Evolutionary conservation across 2,888 invertebrate genomes (phyloP), one percentile per base, ranked within the genome.

Genomic region (Cremastinae sp.): DNA sequence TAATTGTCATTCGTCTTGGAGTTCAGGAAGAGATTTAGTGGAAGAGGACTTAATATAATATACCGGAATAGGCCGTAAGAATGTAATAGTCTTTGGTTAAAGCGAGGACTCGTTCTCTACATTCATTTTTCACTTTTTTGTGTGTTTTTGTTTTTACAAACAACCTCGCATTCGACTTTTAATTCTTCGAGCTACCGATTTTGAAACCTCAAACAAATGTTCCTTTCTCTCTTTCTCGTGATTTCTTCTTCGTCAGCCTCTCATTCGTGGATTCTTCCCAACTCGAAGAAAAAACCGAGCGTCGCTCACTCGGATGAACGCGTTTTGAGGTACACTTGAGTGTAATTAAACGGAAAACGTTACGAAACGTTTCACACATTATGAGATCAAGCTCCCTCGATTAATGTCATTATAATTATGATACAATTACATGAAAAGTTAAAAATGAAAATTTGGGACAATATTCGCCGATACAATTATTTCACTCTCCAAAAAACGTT

Each of bases 21-120:
- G 72, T 61, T 73, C 28, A 79, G 80, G 80, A 81, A 81, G 82
- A 82, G 74, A 75, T 78, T 80, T n/a, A n/a, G 68, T 78, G 61
- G 68, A 74, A 74, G 43, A 61, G 35, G 55, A 35, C 61, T 61
- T 64, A 59, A 64, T 45, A 61, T 58, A 68, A 58, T 61, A 3
- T 71, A 55, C 41, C 75, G 65, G 61, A 49, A 41, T 65, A 71
- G 68, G 59, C 71, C 65, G 71, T 68, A 68, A 72, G 72, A 75
- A 68, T 28, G 56, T 56, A 35, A 56, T 53, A 62, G 72, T 75
- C 71, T 75, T 75, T 72, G 75, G 75, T 75, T 62, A 49, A 55
- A 68, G 66, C 72, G 72, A 72, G 58, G 22, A 28, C 28, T 62
- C 14, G 20, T 49, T 49, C 9, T 12, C 8, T 20, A 20, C 12